Conservation (phyloP, 2,797 vertebrate genomes). For the Acipenser oxyrinchus region DNA sequence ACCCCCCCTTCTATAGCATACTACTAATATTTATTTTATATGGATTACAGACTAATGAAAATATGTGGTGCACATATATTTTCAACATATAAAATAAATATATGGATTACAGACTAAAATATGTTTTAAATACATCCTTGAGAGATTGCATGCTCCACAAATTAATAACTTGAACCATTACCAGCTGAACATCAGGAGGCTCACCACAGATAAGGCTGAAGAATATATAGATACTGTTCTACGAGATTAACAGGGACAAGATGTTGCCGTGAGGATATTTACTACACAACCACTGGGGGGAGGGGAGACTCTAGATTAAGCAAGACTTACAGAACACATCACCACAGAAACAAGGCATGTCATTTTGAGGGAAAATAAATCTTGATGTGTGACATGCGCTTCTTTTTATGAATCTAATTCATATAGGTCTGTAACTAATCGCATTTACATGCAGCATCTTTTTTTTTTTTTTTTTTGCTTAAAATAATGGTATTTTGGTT, state of each 20-base stretch:
- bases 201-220: not conserved
- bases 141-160: not conserved
- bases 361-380: too few species aligned
- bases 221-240: not conserved
- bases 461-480: conserved; percentile 8
- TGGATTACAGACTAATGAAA: too few species aligned
- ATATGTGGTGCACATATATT: too few species aligned
- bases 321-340: not conserved
- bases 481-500: conserved; percentile 16
- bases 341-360: too few species aligned
- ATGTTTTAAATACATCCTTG: too few species aligned
- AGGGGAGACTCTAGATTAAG: not conserved
- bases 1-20: too few species aligned
- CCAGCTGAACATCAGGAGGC: not conserved
- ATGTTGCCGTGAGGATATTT: not conserved
- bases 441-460: conserved; percentile 8
- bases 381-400: too few species aligned
- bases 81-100: too few species aligned
- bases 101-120: too few species aligned
- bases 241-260: not conserved
- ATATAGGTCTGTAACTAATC: conserved; percentile 12
- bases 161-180: not conserved
- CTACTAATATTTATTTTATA: too few species aligned
- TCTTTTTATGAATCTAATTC: not conserved
- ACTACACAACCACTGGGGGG: not conserved